phyloP scores from a whole-genome alignment of 2,113 vertebrate species.

The Sinocyclocheilus maitianheensis region DNA sequence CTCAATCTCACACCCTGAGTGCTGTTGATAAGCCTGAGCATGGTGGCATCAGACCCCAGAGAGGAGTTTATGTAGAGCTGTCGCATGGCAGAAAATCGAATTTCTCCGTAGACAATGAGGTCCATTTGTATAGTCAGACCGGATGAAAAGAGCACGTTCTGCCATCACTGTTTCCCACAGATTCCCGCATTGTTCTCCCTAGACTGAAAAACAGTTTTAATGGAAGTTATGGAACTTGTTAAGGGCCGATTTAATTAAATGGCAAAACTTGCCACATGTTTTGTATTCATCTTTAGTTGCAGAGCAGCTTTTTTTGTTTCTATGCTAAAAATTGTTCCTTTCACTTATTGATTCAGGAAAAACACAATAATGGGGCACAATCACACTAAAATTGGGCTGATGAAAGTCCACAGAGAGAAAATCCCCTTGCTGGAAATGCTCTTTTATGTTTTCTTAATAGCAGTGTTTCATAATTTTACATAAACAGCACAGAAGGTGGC shows the following conservation, averaged over 20 bases:
- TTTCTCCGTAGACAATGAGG: constrained; percentile 77
- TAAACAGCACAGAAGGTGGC: background rate
- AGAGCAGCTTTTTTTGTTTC: constrained; percentile 1
- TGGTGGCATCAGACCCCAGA: constrained; percentile 66
- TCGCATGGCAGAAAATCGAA: constrained; percentile 75
- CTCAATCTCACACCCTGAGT: constrained; percentile 76
- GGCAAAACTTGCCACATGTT: constrained; percentile 37
- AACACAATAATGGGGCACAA: constrained; percentile 1
- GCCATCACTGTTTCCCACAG: constrained; percentile 59
- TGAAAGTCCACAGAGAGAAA: background rate
- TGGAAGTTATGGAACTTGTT: constrained; percentile 62
- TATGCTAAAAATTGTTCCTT: constrained; percentile 26
- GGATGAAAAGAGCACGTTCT: constrained; percentile 75
- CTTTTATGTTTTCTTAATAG: background rate
- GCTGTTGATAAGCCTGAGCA: constrained; percentile 73
- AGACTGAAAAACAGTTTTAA: constrained; percentile 67
- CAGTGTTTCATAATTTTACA: background rate
- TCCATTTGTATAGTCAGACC: constrained; percentile 75
- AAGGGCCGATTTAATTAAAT: constrained; percentile 64
- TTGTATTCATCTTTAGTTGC: constrained; percentile 28
- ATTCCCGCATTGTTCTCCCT: constrained; percentile 61
- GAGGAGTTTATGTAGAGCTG: constrained; percentile 63
- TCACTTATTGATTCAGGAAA: constrained; percentile 50
- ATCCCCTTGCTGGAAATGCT: background rate
- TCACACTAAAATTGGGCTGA: background rate